phyloP scores from a whole-genome alignment of 2,888 invertebrate genomes.

The Papilio demoleus region DNA sequence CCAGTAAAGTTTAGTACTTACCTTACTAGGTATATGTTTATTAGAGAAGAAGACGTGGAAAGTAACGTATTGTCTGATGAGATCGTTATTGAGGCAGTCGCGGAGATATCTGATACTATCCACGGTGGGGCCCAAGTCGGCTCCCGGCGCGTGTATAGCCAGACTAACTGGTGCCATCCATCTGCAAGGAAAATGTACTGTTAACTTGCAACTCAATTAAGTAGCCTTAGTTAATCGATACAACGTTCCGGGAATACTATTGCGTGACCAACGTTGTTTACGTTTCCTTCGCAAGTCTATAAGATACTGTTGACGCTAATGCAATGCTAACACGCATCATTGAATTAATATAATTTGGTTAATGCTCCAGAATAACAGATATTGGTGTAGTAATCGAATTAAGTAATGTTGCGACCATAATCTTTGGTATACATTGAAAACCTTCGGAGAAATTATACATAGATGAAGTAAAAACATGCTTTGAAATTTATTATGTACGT shows the following conservation, averaged over 20 bases:
- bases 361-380: too few species aligned
- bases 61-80: constrained; percentile 91
- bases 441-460: not conserved
- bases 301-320: constrained; percentile 36
- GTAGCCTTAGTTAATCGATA: constrained; percentile 23
- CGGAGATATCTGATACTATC: constrained; percentile 92
- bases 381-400: too few species aligned
- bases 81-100: constrained; percentile 87
- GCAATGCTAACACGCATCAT: constrained; percentile 35
- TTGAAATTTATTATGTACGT: not conserved
- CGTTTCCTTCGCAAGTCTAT: constrained; percentile 27
- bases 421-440: too few species aligned
- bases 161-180: constrained; percentile 95
- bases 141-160: constrained; percentile 94
- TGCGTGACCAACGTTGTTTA: constrained; percentile 36
- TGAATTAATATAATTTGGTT: constrained; percentile 24
- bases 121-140: constrained; percentile 90
- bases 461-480: not conserved
- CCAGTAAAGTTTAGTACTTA: constrained; percentile 49
- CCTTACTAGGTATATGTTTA: constrained; percentile 89
- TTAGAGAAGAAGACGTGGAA: constrained; percentile 95
- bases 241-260: constrained; percentile 24
- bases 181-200: constrained; percentile 60
- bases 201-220: constrained; percentile 24
- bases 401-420: not conserved